Conservation (phyloP, 2,113 vertebrate genomes). For the Neopipo cinnamomea region DNA sequence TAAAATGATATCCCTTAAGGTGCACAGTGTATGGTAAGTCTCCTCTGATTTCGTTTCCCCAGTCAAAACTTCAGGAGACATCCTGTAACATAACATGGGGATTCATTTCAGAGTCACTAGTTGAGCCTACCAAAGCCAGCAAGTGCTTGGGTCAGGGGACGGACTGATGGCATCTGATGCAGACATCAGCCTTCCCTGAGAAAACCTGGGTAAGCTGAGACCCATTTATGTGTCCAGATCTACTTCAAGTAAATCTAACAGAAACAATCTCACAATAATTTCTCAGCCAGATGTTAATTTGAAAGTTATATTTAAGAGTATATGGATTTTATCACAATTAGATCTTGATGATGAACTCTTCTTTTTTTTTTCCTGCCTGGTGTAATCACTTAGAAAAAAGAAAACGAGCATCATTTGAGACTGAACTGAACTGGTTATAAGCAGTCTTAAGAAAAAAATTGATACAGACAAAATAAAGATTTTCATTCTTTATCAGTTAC, state of each 20-base stretch:
- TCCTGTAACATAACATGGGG: background rate
- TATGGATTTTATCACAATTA: background rate
- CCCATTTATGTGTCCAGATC: background rate
- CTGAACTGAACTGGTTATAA: background rate
- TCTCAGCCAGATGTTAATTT: background rate
- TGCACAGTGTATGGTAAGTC: accelerated
- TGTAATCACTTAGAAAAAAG: background rate
- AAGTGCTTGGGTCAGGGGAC: accelerated
- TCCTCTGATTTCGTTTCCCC: background rate
- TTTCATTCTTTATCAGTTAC: constrained; percentile 34
- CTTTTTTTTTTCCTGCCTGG: background rate
- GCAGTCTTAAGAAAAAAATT: background rate
- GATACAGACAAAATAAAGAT: background rate
- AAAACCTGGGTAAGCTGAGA: background rate
- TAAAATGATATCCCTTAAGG: accelerated
- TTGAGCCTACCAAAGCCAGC: background rate
- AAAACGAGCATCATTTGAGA: background rate
- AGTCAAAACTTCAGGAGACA: background rate
- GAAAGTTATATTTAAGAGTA: background rate
- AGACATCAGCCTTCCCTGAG: background rate
- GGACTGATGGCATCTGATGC: background rate
- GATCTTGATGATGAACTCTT: background rate
- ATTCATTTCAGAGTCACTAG: background rate
- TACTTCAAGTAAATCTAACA: background rate
- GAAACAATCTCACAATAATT: background rate